Evolutionary conservation across 2,797 vertebrate species (phyloP).

Genomic region (Myotis findleyi): DNA sequence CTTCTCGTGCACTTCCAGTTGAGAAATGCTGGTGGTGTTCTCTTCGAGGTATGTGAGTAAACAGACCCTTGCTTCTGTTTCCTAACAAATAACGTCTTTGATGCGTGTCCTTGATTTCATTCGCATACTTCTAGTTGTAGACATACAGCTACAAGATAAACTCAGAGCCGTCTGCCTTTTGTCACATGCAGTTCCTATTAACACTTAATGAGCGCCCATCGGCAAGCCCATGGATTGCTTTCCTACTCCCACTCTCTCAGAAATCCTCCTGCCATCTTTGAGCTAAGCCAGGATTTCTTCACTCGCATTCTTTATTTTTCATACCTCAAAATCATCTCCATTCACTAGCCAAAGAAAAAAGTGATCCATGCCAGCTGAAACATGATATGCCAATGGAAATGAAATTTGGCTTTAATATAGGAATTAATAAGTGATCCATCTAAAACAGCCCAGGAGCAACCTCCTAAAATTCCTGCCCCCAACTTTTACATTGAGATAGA

Average conservation of each 20-base stretch:
- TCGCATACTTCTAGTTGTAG: slow-evolving; percentile 23
- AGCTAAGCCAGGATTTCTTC: slow-evolving; percentile 59
- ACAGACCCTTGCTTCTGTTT: slow-evolving; percentile 50
- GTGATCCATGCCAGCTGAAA: slow-evolving; percentile 40
- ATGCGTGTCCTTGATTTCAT: slow-evolving; percentile 50
- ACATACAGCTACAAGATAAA: slow-evolving; percentile 62
- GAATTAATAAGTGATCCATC: slow-evolving; percentile 46
- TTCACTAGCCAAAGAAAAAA: slow-evolving; percentile 67
- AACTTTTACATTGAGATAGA: neutral
- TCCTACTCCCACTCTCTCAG: slow-evolving; percentile 1
- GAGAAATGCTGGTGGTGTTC: slow-evolving; percentile 70
- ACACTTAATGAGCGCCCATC: slow-evolving; percentile 74
- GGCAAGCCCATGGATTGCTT: slow-evolving; percentile 55
- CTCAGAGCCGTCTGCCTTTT: slow-evolving; percentile 46
- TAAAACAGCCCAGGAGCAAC: slow-evolving; percentile 34
- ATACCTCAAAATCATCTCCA: slow-evolving; percentile 58
- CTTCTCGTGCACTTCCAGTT: slow-evolving; percentile 70
- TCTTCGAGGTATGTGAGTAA: neutral
- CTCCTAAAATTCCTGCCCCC: neutral
- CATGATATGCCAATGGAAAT: slow-evolving; percentile 19
- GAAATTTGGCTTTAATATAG: slow-evolving; percentile 55
- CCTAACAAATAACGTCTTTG: slow-evolving; percentile 45
- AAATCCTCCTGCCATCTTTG: slow-evolving; percentile 53
- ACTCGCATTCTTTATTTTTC: slow-evolving; percentile 37
- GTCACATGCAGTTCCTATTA: slow-evolving; percentile 57